phyloP scores from a whole-genome alignment of 2,888 invertebrate genomes.

The Athripsodes cinereus region DNA sequence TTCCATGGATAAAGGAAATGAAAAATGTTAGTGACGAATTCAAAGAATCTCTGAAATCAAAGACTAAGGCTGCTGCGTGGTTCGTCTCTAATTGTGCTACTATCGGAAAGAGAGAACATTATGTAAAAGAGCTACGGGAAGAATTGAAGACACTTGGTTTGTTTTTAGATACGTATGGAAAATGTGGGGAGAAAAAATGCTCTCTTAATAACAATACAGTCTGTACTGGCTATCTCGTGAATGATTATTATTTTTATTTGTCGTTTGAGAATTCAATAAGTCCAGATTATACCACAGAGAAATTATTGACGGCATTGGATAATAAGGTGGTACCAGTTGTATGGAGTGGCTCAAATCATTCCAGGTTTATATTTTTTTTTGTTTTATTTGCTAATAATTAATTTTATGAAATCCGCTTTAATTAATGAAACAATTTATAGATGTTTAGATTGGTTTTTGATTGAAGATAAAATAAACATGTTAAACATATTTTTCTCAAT shows the following conservation, averaged over 20 bases:
- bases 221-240: slow-evolving; percentile 33
- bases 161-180: slow-evolving; percentile 36
- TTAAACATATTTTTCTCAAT: no score
- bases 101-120: slow-evolving; percentile 34
- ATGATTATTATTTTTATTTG: slow-evolving; percentile 39
- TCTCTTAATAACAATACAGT: slow-evolving; percentile 30
- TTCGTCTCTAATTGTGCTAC: slow-evolving; percentile 39
- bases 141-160: slow-evolving; percentile 33
- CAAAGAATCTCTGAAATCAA: slow-evolving; percentile 25
- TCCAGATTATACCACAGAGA: slow-evolving; percentile 43
- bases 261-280: slow-evolving; percentile 40
- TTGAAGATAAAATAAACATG: no score
- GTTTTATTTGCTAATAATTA: no score
- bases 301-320: slow-evolving; percentile 40
- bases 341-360: slow-evolving; percentile 60
- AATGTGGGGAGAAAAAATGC: slow-evolving; percentile 36
- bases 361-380: no score
- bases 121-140: slow-evolving; percentile 31
- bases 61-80: slow-evolving; percentile 40
- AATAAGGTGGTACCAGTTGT: slow-evolving; percentile 60
- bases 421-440: no score
- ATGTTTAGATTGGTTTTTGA: no score
- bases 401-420: no score
- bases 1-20: slow-evolving; percentile 11
- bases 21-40: slow-evolving; percentile 2